Evolutionary conservation across 2,113 vertebrate species (phyloP).

Genomic region (Oryzias javanicus): DNA sequence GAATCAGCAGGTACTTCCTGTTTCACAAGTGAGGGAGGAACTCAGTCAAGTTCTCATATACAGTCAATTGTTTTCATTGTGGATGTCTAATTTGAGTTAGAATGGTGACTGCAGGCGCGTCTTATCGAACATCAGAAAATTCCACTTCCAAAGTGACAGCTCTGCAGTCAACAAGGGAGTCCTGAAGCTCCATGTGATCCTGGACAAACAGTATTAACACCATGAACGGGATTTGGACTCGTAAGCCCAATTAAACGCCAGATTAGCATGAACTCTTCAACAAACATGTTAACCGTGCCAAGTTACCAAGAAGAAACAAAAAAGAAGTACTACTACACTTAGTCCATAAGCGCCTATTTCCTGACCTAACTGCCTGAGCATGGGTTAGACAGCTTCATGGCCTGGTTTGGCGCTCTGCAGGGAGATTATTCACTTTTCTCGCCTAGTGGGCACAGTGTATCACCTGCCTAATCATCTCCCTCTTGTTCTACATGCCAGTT

Average conservation of each 20-base stretch:
- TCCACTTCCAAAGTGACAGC: background rate
- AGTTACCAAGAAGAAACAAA: constrained; percentile 41
- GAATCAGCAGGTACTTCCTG: too few relatives aligned
- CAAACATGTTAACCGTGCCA: constrained; percentile 54
- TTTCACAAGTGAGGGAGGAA: too few relatives aligned
- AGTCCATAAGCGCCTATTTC: constrained; percentile 28
- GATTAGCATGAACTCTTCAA: constrained; percentile 58
- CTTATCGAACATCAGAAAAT: background rate
- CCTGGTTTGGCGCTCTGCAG: background rate
- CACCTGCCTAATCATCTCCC: constrained; percentile 23
- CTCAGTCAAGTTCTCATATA: too few relatives aligned
- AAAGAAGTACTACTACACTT: too few relatives aligned
- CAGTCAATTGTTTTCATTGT: too few relatives aligned
- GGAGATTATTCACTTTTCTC: constrained; percentile 8
- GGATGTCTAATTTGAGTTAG: constrained; percentile 1
- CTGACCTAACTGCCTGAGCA: constrained; percentile 7
- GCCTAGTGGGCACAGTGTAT: constrained; percentile 20
- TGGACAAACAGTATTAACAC: constrained; percentile 40
- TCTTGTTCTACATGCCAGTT: constrained; percentile 32
- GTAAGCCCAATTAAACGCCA: constrained; percentile 52
- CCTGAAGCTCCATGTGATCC: constrained; percentile 19
- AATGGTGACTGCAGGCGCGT: background rate
- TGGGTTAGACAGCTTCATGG: constrained; percentile 12
- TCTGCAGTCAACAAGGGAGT: constrained; percentile 5
- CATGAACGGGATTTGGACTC: constrained; percentile 58